phyloP scores from a whole-genome alignment of 2,113 vertebrate genomes.

The Strigops habroptila region DNA sequence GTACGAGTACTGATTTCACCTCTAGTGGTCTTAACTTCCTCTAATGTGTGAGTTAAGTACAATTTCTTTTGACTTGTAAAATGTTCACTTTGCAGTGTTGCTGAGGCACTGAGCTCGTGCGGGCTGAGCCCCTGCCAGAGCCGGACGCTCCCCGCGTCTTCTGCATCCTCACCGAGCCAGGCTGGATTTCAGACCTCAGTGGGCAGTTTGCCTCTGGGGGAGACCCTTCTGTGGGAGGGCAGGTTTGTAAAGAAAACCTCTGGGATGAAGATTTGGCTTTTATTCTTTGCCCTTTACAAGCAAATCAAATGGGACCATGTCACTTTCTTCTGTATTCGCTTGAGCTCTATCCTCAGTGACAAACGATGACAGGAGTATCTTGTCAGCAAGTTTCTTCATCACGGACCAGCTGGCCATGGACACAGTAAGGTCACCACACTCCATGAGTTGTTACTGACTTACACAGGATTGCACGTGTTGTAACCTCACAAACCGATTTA shows the following conservation, averaged over 20 bases:
- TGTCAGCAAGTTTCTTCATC: not conserved
- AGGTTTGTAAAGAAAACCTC: not conserved
- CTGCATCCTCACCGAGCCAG: not conserved
- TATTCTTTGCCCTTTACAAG: not conserved
- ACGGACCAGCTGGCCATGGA: not conserved
- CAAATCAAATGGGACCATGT: not conserved
- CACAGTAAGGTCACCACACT: not conserved
- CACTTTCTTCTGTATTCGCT: not conserved
- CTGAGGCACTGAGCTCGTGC: not conserved
- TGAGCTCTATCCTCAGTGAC: not conserved
- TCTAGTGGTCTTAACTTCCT: not conserved
- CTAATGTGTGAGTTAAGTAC: not conserved
- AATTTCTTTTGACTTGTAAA: not conserved
- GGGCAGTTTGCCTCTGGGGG: not conserved
- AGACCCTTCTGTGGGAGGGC: not conserved
- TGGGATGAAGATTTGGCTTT: not conserved
- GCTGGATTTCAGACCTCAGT: not conserved
- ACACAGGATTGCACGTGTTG: not conserved
- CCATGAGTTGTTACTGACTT: fast-evolving
- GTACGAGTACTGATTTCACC: not conserved
- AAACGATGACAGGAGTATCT: not conserved
- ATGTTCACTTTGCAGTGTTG: not conserved
- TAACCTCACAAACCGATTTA: not conserved
- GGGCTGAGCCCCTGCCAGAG: not conserved
- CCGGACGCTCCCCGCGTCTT: not conserved